Evolutionary conservation across 2,797 vertebrate genomes (phyloP).

Genomic region (Otolemur crassicaudatus): DNA sequence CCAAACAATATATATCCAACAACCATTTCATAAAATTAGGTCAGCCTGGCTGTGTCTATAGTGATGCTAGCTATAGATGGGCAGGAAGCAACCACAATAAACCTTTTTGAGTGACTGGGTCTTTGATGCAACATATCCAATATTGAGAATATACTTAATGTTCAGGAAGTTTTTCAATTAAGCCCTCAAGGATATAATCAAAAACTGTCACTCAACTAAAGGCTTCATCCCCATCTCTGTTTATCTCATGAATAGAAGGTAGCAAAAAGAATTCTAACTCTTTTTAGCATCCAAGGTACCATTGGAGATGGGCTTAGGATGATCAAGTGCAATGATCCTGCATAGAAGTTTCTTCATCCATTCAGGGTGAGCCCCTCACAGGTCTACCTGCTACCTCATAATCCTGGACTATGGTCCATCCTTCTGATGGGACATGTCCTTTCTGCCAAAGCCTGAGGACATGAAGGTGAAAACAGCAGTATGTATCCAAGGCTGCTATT

Average conservation of each 20-base stretch:
- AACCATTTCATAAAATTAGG: not conserved
- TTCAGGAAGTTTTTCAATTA: not conserved
- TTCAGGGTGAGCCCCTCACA: not conserved
- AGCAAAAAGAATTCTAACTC: not conserved
- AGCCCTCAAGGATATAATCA: not conserved
- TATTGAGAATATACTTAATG: not conserved
- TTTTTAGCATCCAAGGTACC: not conserved
- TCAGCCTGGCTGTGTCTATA: not conserved
- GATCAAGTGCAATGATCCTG: not conserved
- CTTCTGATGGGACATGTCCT: not conserved
- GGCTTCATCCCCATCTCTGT: not conserved
- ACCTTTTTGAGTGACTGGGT: not conserved
- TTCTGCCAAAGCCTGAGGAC: not conserved
- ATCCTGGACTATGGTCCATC: not conserved
- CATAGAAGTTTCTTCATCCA: not conserved
- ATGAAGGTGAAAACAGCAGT: not conserved
- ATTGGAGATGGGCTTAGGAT: not conserved
- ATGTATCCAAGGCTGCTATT: not conserved
- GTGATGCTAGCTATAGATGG: not conserved
- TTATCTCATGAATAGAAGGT: not conserved
- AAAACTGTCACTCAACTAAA: not conserved
- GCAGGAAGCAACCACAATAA: slow-evolving; percentile 19
- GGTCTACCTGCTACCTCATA: not conserved
- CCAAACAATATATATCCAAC: not conserved
- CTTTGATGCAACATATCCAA: slow-evolving; percentile 4